Conservation (phyloP, 2,113 vertebrate species). For the Tupaia tana region DNA sequence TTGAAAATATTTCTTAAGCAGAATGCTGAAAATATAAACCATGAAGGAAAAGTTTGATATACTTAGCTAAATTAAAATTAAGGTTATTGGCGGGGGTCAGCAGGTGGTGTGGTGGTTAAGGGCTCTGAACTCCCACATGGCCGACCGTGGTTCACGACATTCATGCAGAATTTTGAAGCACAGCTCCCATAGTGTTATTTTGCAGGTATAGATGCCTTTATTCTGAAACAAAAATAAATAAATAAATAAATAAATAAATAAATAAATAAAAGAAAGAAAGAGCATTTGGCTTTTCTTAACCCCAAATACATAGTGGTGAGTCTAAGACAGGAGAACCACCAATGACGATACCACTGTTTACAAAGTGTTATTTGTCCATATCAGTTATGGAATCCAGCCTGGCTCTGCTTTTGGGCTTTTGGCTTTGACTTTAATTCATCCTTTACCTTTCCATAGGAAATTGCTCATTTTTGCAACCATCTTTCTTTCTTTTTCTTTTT, state of each 20-base stretch:
- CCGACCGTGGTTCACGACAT: too few species aligned
- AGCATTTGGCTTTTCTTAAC: background rate
- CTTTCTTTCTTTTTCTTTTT: background rate
- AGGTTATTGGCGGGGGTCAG: background rate
- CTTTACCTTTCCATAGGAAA: background rate
- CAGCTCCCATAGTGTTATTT: background rate
- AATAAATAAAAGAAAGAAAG: too few species aligned
- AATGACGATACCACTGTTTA: background rate
- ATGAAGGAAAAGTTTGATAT: background rate
- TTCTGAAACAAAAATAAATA: too few species aligned
- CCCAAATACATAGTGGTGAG: too few species aligned
- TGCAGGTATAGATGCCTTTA: background rate
- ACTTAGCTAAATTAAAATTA: background rate
- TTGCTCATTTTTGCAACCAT: background rate
- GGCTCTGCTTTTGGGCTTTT: background rate
- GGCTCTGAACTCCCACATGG: too few species aligned
- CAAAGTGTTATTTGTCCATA: background rate
- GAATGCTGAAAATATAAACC: background rate
- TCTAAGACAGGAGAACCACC: background rate
- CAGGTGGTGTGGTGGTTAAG: too few species aligned
- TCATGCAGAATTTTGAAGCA: background rate
- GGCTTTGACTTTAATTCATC: background rate
- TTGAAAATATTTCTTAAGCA: background rate
- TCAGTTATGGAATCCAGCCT: background rate
- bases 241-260: too few species aligned